Conservation (phyloP, 2,797 vertebrate genomes). For the Caiman crocodilus region DNA sequence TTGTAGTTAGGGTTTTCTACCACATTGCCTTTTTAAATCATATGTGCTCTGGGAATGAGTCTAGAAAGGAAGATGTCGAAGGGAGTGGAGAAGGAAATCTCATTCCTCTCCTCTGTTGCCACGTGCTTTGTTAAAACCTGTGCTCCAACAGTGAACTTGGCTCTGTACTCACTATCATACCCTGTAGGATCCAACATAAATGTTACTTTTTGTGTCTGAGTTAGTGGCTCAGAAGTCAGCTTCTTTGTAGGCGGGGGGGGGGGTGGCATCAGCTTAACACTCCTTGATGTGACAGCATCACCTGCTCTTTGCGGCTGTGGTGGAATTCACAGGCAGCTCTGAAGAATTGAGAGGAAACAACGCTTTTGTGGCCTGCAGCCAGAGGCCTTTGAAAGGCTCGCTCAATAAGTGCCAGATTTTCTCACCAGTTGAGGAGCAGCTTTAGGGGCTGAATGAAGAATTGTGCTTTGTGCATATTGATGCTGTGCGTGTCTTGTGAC, state of each 20-base stretch:
- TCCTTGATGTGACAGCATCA: slow-evolving; percentile 48
- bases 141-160: not conserved
- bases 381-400: not conserved
- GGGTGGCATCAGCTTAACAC: slow-evolving; percentile 43
- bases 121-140: rapidly evolving
- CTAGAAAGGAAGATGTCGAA: not conserved
- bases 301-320: not conserved
- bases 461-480: not conserved
- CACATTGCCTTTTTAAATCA: no score
- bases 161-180: rapidly evolving
- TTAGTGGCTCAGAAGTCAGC: slow-evolving; percentile 64
- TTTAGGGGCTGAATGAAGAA: not conserved
- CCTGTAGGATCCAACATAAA: not conserved
- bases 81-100: not conserved
- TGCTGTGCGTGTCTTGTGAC: not conserved
- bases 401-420: not conserved
- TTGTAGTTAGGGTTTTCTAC: not conserved
- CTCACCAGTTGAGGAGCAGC: not conserved
- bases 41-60: not conserved
- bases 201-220: rapidly evolving
- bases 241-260: slow-evolving; percentile 80
- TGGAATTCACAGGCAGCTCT: not conserved
- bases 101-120: rapidly evolving
- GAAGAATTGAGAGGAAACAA: rapidly evolving
- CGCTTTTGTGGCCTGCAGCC: not conserved